These are phyloP conservation scores for Arvicanthis niloticus DNA, from an alignment of 2,113 vertebrate species.

Conservation along the genomic window DNA sequence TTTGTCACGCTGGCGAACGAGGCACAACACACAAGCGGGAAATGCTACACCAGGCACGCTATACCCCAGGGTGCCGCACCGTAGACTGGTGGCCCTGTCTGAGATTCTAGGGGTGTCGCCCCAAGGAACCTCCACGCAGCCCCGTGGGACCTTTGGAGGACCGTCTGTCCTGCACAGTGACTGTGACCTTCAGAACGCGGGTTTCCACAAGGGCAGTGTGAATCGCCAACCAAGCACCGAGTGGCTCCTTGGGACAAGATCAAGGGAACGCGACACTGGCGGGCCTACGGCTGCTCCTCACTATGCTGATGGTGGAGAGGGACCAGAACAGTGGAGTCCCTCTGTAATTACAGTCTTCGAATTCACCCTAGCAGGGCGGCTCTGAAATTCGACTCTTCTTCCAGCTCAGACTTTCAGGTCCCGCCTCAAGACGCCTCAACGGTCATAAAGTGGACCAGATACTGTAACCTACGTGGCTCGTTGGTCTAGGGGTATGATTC, in stretches of 20 bases:
- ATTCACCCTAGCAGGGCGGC: neutral
- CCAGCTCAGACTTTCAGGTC: neutral
- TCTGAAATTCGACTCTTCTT: neutral
- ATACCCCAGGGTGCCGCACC: neutral
- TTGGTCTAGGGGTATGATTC: conserved; percentile 91
- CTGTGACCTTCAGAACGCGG: neutral
- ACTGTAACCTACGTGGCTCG: neutral
- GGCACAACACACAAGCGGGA: neutral
- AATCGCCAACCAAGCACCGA: neutral
- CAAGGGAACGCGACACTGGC: neutral
- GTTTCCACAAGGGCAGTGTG: neutral
- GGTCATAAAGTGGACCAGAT: neutral
- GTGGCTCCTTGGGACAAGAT: neutral
- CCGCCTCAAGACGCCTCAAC: neutral
- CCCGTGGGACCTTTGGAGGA: neutral
- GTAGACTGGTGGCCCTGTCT: neutral
- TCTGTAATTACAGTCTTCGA: neutral
- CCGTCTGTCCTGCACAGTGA: neutral
- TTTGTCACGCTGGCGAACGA: neutral
- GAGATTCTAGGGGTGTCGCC: neutral
- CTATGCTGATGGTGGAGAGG: neutral
- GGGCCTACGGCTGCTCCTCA: neutral
- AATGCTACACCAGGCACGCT: neutral
- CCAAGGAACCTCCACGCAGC: neutral
- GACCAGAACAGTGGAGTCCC: neutral